These are phyloP conservation scores for Blera fallax DNA, from an alignment of 2,888 invertebrate species.

Conservation along the genomic window DNA sequence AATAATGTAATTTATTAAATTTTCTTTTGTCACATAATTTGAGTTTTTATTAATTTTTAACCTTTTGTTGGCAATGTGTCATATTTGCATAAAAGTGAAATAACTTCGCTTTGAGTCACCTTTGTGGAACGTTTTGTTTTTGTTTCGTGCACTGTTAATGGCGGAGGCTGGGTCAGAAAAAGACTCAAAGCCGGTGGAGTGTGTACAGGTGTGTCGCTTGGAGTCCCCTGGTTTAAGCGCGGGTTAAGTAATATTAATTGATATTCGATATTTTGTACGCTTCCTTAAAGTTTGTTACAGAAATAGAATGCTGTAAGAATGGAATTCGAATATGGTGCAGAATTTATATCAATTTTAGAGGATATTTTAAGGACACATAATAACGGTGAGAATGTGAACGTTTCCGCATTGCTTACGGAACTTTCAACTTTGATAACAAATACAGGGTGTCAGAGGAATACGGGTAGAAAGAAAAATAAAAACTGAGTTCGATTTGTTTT, in stretches of 20 bases:
- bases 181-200: not conserved
- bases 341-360: slow-evolving; percentile 31
- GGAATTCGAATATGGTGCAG: slow-evolving; percentile 37
- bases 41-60: not conserved
- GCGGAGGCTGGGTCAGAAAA: slow-evolving; percentile 10
- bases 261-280: slow-evolving; percentile 5
- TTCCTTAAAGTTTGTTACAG: slow-evolving; percentile 53
- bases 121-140: not conserved
- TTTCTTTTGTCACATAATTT: not conserved
- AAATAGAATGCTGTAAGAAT: slow-evolving; percentile 50
- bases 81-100: slow-evolving; percentile 6
- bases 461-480: no score
- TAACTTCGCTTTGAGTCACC: slow-evolving; percentile 8
- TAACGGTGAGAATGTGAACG: slow-evolving; percentile 29
- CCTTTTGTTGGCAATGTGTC: not conserved
- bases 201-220: slow-evolving; percentile 44
- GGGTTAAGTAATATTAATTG: slow-evolving; percentile 53
- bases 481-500: no score
- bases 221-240: slow-evolving; percentile 18
- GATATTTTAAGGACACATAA: slow-evolving; percentile 40
- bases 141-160: not conserved
- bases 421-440: slow-evolving; percentile 16
- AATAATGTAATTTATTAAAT: not conserved
- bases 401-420: slow-evolving; percentile 55
- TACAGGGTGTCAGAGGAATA: not conserved